A percentile compares a stretch with the other conserved stretches of the same genome.
phyloP scores from a whole-genome alignment of 2,797 vertebrate genomes.

The Rhabdophis nuchalis region DNA sequence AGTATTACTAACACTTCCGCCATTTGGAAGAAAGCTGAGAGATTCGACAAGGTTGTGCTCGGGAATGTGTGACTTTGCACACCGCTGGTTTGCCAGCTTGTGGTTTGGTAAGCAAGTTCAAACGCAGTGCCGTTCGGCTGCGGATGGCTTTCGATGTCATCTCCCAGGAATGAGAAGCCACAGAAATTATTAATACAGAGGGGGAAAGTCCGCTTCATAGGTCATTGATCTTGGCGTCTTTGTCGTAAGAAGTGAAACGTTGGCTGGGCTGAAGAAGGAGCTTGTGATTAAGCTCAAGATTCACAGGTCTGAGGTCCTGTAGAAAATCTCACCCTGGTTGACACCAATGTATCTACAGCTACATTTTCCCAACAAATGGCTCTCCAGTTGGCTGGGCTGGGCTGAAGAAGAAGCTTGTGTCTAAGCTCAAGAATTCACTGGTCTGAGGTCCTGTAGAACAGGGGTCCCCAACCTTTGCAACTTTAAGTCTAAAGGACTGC shows the following conservation, averaged over 20 bases:
- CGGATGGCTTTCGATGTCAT: neutral
- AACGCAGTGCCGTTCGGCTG: neutral
- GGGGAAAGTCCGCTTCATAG: no score
- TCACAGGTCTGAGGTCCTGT: neutral
- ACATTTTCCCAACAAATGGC: no score
- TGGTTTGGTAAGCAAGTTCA: neutral
- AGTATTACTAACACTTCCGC: conserved; percentile 14
- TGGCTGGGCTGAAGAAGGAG: neutral
- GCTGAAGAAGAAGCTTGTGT: no score
- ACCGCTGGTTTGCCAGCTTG: neutral
- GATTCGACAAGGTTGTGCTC: neutral
- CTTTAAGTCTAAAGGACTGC: no score
- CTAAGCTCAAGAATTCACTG: no score
- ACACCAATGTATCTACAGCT: neutral
- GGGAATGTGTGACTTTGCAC: neutral
- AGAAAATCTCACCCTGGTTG: neutral
- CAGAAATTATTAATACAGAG: neutral
- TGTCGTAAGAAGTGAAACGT: neutral
- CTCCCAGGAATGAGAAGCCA: neutral
- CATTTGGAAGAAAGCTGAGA: neutral
- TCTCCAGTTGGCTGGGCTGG: no score
- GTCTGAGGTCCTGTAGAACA: no score
- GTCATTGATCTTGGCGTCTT: neutral
- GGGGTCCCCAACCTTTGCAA: no score
- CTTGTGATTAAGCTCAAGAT: neutral